Percentiles rank a stretch among this genome's conserved stretches.
Evolutionary conservation across 2,888 invertebrate genomes (phyloP).

Genomic region (Nephrotoma appendiculata): DNA sequence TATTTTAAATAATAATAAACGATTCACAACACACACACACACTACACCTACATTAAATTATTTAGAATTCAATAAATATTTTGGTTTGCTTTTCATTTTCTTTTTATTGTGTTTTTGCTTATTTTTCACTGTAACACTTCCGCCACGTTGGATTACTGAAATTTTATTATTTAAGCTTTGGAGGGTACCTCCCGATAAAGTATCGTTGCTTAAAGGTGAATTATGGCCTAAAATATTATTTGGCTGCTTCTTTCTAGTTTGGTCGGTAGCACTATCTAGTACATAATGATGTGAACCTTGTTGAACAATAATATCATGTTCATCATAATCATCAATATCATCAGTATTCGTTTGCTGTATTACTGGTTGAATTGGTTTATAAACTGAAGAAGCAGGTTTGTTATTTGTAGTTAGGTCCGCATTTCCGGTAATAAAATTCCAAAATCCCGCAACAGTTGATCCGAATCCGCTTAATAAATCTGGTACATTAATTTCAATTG

Average conservation of each 20-base stretch:
- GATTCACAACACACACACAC: background rate
- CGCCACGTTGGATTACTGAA: background rate
- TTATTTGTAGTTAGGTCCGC: background rate
- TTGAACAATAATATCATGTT: background rate
- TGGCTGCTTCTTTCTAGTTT: background rate
- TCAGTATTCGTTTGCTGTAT: background rate
- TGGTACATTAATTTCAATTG: slow-evolving; percentile 48
- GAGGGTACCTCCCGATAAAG: background rate
- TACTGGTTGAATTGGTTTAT: background rate
- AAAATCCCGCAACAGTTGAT: background rate
- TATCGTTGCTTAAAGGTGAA: background rate
- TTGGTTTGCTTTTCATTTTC: background rate
- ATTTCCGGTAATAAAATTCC: background rate
- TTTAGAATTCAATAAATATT: background rate
- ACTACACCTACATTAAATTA: background rate
- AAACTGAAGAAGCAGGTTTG: background rate
- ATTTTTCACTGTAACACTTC: background rate
- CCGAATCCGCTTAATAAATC: slow-evolving; percentile 30
- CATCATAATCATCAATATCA: background rate
- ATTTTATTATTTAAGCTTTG: background rate
- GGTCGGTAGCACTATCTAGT: background rate
- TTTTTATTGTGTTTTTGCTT: background rate
- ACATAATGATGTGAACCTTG: background rate
- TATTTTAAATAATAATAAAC: background rate
- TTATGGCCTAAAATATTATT: background rate